Evolutionary conservation across 2,113 vertebrate species (phyloP).

Genomic region (Dasypus novemcinctus): DNA sequence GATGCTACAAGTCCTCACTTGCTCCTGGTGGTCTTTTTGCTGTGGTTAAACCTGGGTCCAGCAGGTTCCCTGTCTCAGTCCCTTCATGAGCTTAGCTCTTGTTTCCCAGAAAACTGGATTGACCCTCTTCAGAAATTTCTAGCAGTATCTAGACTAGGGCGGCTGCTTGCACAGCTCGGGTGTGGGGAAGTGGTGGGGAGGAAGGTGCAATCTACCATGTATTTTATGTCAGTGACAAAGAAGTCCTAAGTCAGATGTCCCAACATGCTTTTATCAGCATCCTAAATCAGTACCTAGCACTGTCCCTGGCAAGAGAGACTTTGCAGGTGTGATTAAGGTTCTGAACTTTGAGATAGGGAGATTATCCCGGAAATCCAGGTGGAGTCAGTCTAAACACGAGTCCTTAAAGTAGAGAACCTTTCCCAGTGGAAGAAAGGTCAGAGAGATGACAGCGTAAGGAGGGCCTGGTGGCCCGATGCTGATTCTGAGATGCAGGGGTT

Average conservation of each 20-base stretch:
- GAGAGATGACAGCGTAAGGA: not conserved
- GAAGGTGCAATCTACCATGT: too few relatives aligned
- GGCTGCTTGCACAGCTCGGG: not conserved
- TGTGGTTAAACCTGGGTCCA: not conserved
- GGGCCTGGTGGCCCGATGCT: accelerated
- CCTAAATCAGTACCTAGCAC: not conserved
- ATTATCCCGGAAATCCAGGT: not conserved
- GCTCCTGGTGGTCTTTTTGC: not conserved
- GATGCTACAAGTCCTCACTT: not conserved
- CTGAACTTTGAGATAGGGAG: not conserved
- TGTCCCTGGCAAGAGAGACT: not conserved
- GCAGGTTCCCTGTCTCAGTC: not conserved
- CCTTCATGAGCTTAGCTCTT: not conserved
- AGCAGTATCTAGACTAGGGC: not conserved
- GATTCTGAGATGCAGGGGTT: not conserved
- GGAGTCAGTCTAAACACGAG: not conserved
- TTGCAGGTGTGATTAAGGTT: not conserved
- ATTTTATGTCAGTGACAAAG: not conserved
- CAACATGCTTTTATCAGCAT: not conserved
- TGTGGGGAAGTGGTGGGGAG: too few relatives aligned
- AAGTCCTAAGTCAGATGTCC: not conserved
- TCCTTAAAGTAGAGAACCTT: not conserved
- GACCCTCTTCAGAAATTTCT: not conserved
- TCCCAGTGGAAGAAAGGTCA: not conserved
- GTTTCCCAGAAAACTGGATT: not conserved